Evolutionary conservation across 2,888 invertebrate genomes (phyloP).

Genomic region (Rotaria socialis): DNA sequence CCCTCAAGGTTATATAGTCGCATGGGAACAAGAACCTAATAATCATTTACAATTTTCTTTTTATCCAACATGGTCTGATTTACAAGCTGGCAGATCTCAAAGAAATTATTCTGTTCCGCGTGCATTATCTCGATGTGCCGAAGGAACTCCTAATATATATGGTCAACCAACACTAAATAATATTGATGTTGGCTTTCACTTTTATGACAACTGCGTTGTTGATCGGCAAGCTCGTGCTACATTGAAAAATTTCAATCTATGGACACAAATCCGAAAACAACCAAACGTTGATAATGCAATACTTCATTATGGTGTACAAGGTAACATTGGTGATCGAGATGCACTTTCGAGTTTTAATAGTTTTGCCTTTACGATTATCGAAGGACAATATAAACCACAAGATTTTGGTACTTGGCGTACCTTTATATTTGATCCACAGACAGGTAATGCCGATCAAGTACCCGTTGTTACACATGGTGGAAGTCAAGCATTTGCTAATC

Average conservation of each 20-base stretch:
- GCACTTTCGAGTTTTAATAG: background rate
- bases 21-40: conserved; percentile 17
- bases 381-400: conserved; percentile 16
- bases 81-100: background rate
- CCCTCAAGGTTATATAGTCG: background rate
- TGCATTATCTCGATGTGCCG: conserved; percentile 17
- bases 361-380: background rate
- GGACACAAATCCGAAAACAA: background rate
- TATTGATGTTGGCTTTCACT: conserved; percentile 28
- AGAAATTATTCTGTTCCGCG: background rate
- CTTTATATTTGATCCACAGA: background rate
- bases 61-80: background rate
- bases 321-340: conserved; percentile 30
- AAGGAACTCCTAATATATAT: conserved; percentile 25
- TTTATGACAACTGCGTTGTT: conserved; percentile 22
- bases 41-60: conserved; percentile 15
- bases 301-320: conserved; percentile 15
- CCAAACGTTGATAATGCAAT: conserved; percentile 16
- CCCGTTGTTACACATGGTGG: background rate
- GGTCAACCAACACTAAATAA: background rate
- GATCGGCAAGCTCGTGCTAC: conserved; percentile 3
- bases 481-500: conserved; percentile 37
- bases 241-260: conserved; percentile 4
- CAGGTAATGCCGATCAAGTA: conserved; percentile 17
- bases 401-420: conserved; percentile 24